Evolutionary conservation across 2,113 vertebrate species (phyloP).

Genomic region (Myotis davidii): DNA sequence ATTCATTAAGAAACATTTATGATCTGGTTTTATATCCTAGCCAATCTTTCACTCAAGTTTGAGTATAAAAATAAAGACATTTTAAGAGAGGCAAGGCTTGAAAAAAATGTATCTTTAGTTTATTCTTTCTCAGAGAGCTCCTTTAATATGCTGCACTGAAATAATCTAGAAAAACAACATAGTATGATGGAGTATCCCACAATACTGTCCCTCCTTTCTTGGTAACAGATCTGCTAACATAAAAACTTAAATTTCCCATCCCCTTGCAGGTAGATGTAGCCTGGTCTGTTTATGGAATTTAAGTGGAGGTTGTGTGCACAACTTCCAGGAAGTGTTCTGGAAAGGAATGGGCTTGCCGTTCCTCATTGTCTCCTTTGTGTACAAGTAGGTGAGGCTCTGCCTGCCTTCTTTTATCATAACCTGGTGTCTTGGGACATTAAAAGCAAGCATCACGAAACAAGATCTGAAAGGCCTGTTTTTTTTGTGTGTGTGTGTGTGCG

Average conservation of each 20-base stretch:
- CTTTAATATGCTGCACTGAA: not conserved
- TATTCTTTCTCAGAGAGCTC: not conserved
- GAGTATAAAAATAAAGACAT: not conserved
- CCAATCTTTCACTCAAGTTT: not conserved
- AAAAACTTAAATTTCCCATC: not conserved
- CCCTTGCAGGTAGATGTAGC: not conserved
- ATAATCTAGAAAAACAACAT: not conserved
- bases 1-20: not conserved
- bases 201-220: not conserved
- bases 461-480: not conserved
- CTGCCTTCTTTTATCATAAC: not conserved
- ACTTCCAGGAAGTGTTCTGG: not conserved
- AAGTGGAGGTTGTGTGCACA: not conserved
- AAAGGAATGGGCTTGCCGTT: not conserved
- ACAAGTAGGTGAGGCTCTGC: not conserved
- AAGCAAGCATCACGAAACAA: not conserved
- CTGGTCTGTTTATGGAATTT: not conserved
- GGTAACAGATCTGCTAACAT: not conserved
- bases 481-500: not conserved
- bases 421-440: not conserved
- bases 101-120: not conserved
- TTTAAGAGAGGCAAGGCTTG: not conserved
- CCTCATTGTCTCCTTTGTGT: not conserved
- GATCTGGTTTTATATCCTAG: not conserved
- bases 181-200: not conserved